Evolutionary conservation across 1,140 invertebrate genomes (phyloP).

Genomic region (Neotoxoptera formosana): DNA sequence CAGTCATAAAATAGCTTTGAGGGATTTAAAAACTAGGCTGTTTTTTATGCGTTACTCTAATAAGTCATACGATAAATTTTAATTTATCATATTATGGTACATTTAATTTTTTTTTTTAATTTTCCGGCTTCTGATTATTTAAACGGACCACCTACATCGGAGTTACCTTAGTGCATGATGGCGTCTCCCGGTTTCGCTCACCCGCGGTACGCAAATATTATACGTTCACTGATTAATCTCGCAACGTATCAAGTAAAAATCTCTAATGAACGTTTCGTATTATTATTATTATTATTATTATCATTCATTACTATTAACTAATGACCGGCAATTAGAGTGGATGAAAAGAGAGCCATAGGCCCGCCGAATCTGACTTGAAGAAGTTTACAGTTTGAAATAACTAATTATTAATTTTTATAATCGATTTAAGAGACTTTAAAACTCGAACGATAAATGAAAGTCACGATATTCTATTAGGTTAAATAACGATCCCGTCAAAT

Average conservation of each 20-base stretch:
- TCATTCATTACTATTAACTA: constrained; percentile 19
- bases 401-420: constrained; percentile 22
- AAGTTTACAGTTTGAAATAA: not conserved
- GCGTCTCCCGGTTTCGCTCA: not conserved
- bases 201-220: not conserved
- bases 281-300: not conserved
- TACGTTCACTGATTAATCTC: not conserved
- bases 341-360: constrained; percentile 2
- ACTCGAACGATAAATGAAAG: constrained; percentile 16
- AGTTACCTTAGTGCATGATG: not conserved
- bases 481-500: not conserved
- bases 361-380: not conserved
- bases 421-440: not conserved
- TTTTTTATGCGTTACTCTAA: not conserved
- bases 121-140: constrained; percentile 13
- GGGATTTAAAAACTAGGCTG: not conserved
- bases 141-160: constrained; percentile 10
- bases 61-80: not conserved
- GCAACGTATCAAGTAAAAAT: not conserved
- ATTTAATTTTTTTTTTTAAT: not conserved
- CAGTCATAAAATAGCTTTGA: constrained; percentile 1
- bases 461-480: constrained; percentile 24
- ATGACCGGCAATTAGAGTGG: constrained; percentile 33
- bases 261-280: not conserved
- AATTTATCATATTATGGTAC: not conserved